Evolutionary conservation across 2,888 invertebrate genomes (phyloP), one percentile per base, ranked within the genome.

Genomic region (Dasypogon diadema): DNA sequence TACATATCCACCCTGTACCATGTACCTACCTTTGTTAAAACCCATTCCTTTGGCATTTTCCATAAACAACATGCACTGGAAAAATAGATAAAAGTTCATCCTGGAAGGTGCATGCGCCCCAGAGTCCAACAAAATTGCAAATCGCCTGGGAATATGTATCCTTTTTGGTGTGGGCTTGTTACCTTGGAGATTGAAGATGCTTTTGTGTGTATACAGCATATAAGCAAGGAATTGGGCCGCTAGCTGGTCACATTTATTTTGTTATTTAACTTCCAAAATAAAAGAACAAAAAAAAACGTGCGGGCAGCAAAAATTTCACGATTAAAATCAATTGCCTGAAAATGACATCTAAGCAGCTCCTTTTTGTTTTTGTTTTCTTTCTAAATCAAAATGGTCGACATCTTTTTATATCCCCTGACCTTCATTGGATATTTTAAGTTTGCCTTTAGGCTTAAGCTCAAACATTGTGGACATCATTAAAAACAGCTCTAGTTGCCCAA

Each of bases 81-180:
- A 60, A 60, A 18, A 21, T 37, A 37, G 60, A 60, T 37, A 60
- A 21, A 60, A 21, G n/a, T 60, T 60, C 60, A 60, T 60, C 22
- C 21, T 18, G 60, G 22, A 60, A 37, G 18, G 2, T 34, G 21
- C 60, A 21, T 60, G 60, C 60, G 60, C 60, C 34, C 8, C 12
- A 21, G 16, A 8, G 5, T 10, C 21, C 14, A 8, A 58, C 30
- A 14, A 58, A 58, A 58, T 26, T 58, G 30, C 30, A 58, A 58
- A 26, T 30, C 58, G 58, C 58, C 58, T 58, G 58, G 58, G 58
- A 58, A 34, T 34, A 5, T 58, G 34, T 37, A 60, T 60, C 60
- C 21, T 18, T 18, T 42, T 60, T 60, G 37, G 37, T 60, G 37
- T 34, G 21, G 60, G 10, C 60, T 37, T 60, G 60, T 60, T 60